Base-by-base conservation (phyloP, 2,113 vertebrate species). In the Eudyptes chrysolophus region DNA sequence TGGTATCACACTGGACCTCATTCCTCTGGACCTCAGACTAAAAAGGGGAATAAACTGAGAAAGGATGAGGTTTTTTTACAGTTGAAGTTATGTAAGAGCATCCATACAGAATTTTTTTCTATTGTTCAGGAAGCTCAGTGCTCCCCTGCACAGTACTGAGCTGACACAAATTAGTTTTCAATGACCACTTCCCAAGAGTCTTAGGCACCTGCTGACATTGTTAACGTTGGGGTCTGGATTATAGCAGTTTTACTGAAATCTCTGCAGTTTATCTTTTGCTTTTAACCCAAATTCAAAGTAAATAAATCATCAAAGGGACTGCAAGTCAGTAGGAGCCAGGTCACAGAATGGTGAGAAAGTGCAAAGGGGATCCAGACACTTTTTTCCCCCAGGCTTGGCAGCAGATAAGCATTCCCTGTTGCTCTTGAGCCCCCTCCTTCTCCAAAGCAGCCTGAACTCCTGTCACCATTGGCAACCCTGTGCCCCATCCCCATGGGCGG, bases 381-480 rank as follows among this genome's bases (percentile, higher is more conserved):
- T 72, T 46, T 55, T 8, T 1, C 4, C 5, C 18, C 2, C 18
- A 34, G 26, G 3, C 11, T 83, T 3, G 0, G 26, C 24, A 29
- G 20, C 27, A 69, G 69, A 60, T 54, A 94, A 81, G 12, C 16
- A 40, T 64, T 76, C 22, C 10, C 5, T 62, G 8, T 27, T 76
- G 32, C 27, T 80, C 38, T 44, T 72, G 36, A 55, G 16, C 3
- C 8, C 2, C 8, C 24, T 62, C 16, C 12, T 88, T 46, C 38
- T 58, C 48, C n/a, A 74, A 60, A 82, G 29, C 12, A 64, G 26
- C 27, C 27, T n/a, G 7, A 49, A 16, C 34, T 83, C 6, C 52
- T 57, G 38, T 46, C 27, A 51, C 40, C 16, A 18, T 2, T 46
- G 38, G 32, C 12, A 74, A 17, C 7, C 15, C 5, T 6, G 3